Base-by-base conservation (phyloP, 2,797 vertebrate species). In the Dryobates pubescens region DNA sequence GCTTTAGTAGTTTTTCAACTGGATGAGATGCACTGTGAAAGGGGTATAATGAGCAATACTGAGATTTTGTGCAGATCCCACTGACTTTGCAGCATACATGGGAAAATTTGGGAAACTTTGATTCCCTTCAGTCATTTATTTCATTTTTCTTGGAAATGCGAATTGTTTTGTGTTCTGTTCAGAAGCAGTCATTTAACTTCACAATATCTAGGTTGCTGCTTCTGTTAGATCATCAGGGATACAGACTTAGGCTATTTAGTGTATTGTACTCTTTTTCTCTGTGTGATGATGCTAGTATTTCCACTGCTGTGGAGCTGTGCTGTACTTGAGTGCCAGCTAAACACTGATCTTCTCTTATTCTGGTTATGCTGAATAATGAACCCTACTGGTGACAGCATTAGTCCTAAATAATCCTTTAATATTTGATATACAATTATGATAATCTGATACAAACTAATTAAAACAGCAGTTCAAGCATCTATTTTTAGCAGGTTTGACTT, bases 401-500 rank as follows among this genome's bases (percentile, higher is more conserved):
- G 81, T 93, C 82, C 84, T 84, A 38, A 87, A 32, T 63, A 94
- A 67, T 91, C 75, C 83, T 92, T 93, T 80, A 87, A 77, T 91
- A 85, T 85, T 93, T 90, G 86, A 75, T 95, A 88, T 94, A 94
- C 89, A 85, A 83, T 86, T 94, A 82, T 14, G 47, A 51, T 88
- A 61, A 82, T 79, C 93, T 92, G 86, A 71, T 91, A 77, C 78
- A 87, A 90, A 69, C 47, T 69, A 65, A 95, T 95, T 94, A 96
- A 95, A 96, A 71, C 81, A 90, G 78, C 78, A 90, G 90, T 95
- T 91, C 67, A 90, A 94, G 95, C 79, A 82, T 92, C 49, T 56
- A 14, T 80, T 87, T 95, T 93, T 80, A 94, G 90, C 86, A 87
- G 92, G 93, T 80, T 96, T 94, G 65, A 71, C 94, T 95, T 95